phyloP scores from a whole-genome alignment of 2,797 vertebrate species.

The Arctocebus calabarensis region DNA sequence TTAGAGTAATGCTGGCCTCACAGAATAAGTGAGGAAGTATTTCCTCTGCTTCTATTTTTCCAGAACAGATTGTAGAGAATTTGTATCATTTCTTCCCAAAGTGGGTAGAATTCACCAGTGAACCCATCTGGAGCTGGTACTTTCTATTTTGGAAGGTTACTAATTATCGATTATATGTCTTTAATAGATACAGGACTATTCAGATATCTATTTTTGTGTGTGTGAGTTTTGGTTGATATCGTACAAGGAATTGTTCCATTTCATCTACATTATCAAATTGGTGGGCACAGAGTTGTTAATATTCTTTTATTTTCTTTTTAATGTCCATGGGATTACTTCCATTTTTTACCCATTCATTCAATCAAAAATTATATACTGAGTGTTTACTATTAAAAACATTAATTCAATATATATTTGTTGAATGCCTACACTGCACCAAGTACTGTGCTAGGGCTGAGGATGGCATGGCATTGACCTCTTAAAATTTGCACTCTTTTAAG shows the following conservation, averaged over 20 bases:
- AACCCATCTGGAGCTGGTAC: background rate
- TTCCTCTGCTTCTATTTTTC: conserved; percentile 25
- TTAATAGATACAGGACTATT: background rate
- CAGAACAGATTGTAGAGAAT: conserved; percentile 27
- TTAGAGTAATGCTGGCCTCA: background rate
- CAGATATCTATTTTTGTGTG: conserved; percentile 14
- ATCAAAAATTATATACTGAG: conserved; percentile 39
- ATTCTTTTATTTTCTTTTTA: conserved; percentile 36
- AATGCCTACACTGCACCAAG: background rate
- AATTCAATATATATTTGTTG: background rate
- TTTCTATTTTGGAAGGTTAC: conserved; percentile 51
- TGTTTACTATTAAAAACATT: conserved; percentile 31
- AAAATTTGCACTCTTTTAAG: conserved; percentile 37
- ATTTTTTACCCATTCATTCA: background rate
- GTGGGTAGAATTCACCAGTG: background rate
- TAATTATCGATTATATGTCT: conserved; percentile 37
- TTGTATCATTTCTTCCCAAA: conserved; percentile 47
- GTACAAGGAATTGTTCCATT: conserved; percentile 13
- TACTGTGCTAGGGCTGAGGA: background rate
- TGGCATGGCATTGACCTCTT: background rate
- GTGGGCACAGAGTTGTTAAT: background rate
- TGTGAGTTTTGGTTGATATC: background rate
- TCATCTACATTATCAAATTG: background rate
- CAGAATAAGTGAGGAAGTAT: background rate
- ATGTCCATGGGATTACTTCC: background rate